A percentile compares a stretch with the other conserved stretches of the same genome.
These are phyloP conservation scores for Pseudolaguvia tuberculata DNA, from an alignment of 2,113 vertebrate species.

Conservation along the genomic window DNA sequence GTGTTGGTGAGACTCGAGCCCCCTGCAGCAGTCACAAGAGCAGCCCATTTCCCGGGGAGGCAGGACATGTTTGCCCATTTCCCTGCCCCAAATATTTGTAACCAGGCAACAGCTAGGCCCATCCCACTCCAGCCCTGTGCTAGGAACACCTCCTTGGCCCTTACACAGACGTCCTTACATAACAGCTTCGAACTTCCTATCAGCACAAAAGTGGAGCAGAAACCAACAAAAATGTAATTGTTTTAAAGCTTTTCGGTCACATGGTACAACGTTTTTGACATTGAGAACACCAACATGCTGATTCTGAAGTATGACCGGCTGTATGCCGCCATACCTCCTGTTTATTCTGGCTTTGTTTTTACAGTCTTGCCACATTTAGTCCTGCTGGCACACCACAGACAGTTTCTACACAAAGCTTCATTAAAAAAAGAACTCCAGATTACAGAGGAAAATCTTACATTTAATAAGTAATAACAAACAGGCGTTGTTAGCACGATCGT, in stretches of 20 bases:
- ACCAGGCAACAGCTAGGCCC: conserved; percentile 68
- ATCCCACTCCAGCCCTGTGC: conserved; percentile 58
- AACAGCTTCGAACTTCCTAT: conserved; percentile 56
- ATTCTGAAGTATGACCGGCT: conserved; percentile 27
- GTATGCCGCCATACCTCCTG: conserved; percentile 37
- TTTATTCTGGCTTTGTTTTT: conserved; percentile 37
- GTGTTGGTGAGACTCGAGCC: conserved; percentile 32
- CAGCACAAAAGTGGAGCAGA: conserved; percentile 52
- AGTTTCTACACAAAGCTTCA: conserved; percentile 52
- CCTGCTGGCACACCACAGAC: conserved; percentile 41
- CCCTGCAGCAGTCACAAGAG: conserved; percentile 60
- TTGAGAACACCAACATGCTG: conserved; percentile 4
- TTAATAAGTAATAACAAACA: too few species aligned
- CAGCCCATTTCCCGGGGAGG: conserved; percentile 66
- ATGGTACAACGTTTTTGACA: not conserved
- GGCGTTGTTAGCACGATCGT: too few species aligned
- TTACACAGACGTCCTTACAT: conserved; percentile 61
- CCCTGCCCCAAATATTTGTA: conserved; percentile 75
- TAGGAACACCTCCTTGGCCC: conserved; percentile 69
- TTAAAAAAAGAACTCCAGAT: not conserved
- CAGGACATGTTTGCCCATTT: conserved; percentile 65
- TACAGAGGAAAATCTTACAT: too few species aligned
- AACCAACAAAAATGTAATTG: not conserved
- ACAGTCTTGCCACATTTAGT: conserved; percentile 41
- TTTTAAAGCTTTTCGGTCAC: not conserved